Percentiles rank a stretch among this genome's conserved stretches.
phyloP scores from a whole-genome alignment of 2,888 invertebrate species.

The Chironomus riparius region DNA sequence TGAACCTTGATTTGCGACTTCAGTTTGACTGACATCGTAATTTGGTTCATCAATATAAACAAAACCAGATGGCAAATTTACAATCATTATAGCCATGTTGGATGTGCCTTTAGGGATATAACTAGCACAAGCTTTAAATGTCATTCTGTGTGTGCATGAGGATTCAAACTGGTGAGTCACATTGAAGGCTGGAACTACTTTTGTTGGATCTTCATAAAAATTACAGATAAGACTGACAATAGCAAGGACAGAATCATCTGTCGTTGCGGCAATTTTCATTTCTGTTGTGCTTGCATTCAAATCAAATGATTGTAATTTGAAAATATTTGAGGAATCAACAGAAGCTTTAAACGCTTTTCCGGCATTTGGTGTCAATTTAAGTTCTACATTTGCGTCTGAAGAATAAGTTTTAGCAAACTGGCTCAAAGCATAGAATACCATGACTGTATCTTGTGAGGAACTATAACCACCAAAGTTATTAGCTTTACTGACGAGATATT shows the following conservation, averaged over 20 bases:
- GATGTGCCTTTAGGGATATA: background rate
- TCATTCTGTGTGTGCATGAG: background rate
- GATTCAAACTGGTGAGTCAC: background rate
- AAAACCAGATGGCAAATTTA: constrained; percentile 4
- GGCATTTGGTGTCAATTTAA: background rate
- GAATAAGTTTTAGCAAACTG: background rate
- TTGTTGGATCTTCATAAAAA: background rate
- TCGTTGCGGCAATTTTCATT: background rate
- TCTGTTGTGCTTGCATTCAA: background rate
- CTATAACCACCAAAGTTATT: background rate
- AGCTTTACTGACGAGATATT: background rate
- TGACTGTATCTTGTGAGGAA: background rate
- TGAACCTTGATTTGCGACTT: background rate
- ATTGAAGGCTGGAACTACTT: background rate
- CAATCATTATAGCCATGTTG: constrained; percentile 1
- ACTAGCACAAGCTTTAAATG: background rate
- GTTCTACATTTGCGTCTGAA: background rate
- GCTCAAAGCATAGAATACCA: background rate
- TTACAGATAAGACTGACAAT: constrained; percentile 6
- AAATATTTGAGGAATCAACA: background rate
- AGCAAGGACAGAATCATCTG: background rate
- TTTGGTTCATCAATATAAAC: background rate
- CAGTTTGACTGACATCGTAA: background rate
- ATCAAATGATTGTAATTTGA: background rate
- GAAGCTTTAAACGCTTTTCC: background rate